phyloP scores from a whole-genome alignment of 2,113 vertebrate genomes.

The Haplochromis vanheusdeni region DNA sequence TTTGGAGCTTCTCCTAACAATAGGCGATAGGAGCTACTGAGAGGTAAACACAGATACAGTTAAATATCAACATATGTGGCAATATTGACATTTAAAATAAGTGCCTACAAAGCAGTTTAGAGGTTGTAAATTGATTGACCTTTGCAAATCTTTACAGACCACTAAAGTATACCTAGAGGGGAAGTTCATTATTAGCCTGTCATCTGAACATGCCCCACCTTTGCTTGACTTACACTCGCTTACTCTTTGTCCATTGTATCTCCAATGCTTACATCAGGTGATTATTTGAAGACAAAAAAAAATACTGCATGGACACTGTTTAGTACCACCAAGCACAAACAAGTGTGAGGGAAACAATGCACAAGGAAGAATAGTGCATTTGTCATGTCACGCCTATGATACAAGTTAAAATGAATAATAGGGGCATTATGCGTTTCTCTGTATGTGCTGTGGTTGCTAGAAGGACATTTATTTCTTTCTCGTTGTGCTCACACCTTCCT shows the following conservation, averaged over 20 bases:
- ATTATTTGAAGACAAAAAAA: background rate
- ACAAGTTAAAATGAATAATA: conserved; percentile 42
- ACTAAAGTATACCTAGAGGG: background rate
- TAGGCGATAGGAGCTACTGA: background rate
- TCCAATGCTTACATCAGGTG: background rate
- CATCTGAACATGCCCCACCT: background rate
- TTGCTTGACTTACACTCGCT: background rate
- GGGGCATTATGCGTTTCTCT: conserved; percentile 14
- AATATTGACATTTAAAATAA: background rate
- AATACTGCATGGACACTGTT: background rate
- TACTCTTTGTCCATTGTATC: background rate
- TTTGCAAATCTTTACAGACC: conserved; percentile 3
- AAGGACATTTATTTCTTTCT: conserved; percentile 44
- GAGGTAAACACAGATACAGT: background rate
- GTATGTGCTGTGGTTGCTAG: conserved; percentile 25
- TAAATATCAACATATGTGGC: background rate
- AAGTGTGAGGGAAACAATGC: background rate
- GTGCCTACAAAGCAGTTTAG: background rate
- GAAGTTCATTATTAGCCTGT: background rate
- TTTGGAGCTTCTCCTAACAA: background rate
- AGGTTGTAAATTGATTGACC: background rate
- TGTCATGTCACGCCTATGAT: conserved; percentile 31
- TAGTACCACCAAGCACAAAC: background rate
- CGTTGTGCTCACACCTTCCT: conserved; percentile 28
- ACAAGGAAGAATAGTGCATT: background rate